These are phyloP conservation scores for Sisor rabdophorus DNA, from an alignment of 2,113 vertebrate genomes.

Conservation along the genomic window DNA sequence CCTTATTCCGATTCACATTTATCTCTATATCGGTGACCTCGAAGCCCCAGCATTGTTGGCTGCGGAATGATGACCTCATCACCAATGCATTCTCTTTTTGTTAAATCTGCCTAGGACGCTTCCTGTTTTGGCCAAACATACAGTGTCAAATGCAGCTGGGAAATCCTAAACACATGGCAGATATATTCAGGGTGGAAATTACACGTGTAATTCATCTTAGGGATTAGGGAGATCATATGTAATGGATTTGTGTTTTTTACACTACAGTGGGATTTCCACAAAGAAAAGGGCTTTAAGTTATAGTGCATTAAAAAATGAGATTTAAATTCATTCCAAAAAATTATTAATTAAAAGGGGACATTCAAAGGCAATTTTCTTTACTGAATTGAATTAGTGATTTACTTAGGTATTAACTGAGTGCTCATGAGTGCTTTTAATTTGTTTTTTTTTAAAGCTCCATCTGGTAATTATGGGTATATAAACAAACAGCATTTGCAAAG, in stretches of 20 bases:
- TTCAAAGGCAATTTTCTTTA: constrained; percentile 68
- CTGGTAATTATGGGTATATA: constrained; percentile 46
- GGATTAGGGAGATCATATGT: constrained; percentile 72
- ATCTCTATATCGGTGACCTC: constrained; percentile 80
- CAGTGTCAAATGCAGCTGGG: constrained; percentile 62
- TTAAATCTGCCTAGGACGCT: constrained; percentile 69
- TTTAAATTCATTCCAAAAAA: constrained; percentile 67
- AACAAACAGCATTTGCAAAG: constrained; percentile 34
- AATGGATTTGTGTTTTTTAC: constrained; percentile 63
- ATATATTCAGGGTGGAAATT: constrained; percentile 64
- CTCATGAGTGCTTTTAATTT: constrained; percentile 63
- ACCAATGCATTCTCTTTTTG: constrained; percentile 68
- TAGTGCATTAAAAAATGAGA: constrained; percentile 59
- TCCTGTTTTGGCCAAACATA: constrained; percentile 64
- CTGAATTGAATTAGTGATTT: constrained; percentile 72
- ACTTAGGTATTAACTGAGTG: constrained; percentile 70
- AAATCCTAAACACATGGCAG: constrained; percentile 52
- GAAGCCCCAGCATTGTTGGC: constrained; percentile 63
- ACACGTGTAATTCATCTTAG: constrained; percentile 66
- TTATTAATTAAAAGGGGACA: constrained; percentile 74
- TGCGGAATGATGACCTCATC: constrained; percentile 72
- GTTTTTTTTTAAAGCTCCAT: constrained; percentile 54
- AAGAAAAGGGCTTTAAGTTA: constrained; percentile 69
- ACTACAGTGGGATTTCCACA: constrained; percentile 70
- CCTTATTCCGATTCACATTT: constrained; percentile 73